Conservation (phyloP, 92 coral and sea anemone genomes). For the Scolanthus callimorphus region DNA sequence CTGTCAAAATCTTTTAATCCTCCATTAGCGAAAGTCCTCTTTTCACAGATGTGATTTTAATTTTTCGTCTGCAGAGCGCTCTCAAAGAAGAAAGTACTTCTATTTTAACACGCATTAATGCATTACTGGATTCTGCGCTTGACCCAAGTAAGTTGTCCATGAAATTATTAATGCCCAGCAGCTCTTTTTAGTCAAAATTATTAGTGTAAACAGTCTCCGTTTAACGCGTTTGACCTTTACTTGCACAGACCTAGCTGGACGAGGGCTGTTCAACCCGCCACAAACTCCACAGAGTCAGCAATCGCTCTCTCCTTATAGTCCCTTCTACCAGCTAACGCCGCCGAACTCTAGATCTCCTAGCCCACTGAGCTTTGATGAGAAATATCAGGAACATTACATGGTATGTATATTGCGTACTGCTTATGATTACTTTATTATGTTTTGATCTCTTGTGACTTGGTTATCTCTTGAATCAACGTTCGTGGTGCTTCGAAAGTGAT, state of each 20-base stretch:
- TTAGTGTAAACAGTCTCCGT: background rate
- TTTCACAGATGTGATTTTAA: background rate
- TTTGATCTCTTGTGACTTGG: background rate
- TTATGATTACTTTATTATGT: no score
- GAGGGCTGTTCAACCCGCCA: conserved; percentile 63
- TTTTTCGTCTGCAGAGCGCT: conserved; percentile 9
- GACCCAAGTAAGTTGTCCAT: conserved; percentile 74
- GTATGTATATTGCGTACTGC: no score
- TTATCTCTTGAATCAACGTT: background rate
- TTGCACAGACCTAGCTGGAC: conserved; percentile 66
- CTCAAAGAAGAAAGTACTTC: conserved; percentile 43
- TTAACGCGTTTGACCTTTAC: no score
- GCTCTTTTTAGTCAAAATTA: background rate
- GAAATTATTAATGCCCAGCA: background rate
- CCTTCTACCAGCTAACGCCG: conserved; percentile 77
- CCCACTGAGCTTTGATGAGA: conserved; percentile 75
- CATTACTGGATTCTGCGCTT: conserved; percentile 78
- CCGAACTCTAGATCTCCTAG: conserved; percentile 92
- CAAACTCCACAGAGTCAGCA: conserved; percentile 36
- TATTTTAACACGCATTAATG: conserved; percentile 74
- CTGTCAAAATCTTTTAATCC: background rate
- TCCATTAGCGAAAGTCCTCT: no score
- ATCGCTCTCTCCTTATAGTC: conserved; percentile 21
- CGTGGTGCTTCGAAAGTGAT: background rate
- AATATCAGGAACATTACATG: conserved; percentile 40